Percentiles rank a stretch among this genome's conserved stretches.
These are phyloP conservation scores for Salarias fasciatus DNA, from an alignment of 2,797 vertebrate genomes.

Conservation along the genomic window DNA sequence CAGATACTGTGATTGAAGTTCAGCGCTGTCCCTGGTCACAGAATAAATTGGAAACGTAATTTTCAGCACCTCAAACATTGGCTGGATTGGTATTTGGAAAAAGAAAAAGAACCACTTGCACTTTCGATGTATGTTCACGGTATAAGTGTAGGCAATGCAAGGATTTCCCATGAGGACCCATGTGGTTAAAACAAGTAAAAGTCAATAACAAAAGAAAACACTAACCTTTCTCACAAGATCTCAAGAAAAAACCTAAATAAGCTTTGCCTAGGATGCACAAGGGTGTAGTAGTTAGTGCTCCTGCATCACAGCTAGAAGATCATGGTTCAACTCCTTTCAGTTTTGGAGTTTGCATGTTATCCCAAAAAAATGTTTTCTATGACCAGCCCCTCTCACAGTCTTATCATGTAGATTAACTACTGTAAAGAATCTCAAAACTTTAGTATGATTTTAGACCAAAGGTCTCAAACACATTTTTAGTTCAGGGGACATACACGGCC, in stretches of 20 bases:
- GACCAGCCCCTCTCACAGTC: too few species aligned
- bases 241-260: conserved; percentile 4
- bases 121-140: conserved; percentile 3
- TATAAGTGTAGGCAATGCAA: conserved; percentile 10
- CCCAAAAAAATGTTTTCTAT: too few species aligned
- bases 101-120: conserved; percentile 6
- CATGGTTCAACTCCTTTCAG: too few species aligned
- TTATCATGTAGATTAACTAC: too few species aligned
- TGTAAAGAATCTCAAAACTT: too few species aligned
- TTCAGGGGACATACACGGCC: too few species aligned
- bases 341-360: too few species aligned
- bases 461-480: too few species aligned
- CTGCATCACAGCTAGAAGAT: too few species aligned
- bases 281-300: too few species aligned
- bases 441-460: too few species aligned
- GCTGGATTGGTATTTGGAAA: conserved; percentile 27
- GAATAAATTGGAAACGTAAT: conserved; percentile 21
- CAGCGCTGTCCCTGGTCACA: conserved; percentile 8
- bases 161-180: conserved; percentile 15
- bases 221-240: neutral
- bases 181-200: conserved; percentile 16
- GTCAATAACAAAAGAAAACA: neutral
- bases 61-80: conserved; percentile 24
- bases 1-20: conserved; percentile 18
- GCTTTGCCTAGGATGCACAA: conserved; percentile 1